Base-by-base conservation (phyloP, 2,797 vertebrate genomes). In the Urosaurus nigricauda region DNA sequence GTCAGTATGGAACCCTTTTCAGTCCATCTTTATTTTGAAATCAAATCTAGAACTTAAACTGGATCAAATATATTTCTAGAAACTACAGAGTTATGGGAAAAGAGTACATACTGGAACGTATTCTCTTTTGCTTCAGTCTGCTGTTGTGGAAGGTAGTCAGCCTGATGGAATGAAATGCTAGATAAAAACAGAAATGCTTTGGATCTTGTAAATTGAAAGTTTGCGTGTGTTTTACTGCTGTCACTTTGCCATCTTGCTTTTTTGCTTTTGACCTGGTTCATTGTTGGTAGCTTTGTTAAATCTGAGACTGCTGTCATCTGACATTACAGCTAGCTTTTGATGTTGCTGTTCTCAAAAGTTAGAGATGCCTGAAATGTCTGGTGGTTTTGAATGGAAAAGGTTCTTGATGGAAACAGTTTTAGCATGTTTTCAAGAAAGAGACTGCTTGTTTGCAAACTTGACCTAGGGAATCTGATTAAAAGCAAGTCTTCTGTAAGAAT, bases 381-480 rank as follows among this genome's bases (percentile, higher is more conserved):
- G 53, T 88, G 19, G 63, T 86, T 88, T 82, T 70, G 0, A 4
- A 14, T 83, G 56, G 37, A 51, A 51, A 51, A 51, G 47, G 47
- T 51, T 51, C 47, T 51, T 51, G 35, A 13, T 14, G 1, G 71
- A 83, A 51, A 8, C 11, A 78, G 35, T 32, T 51, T 74, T 9
- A 56, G 43, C 12, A 82, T 35, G 79, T 81, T 81, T 81, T 70
- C 40, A 83, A 63, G 71, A 82, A 68, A 19, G 21, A 68, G 56
- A 56, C 60, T 26, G 24, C 37, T 24, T 80, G 35, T 85, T 81
- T 63, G 60, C 68, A 88, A 88, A 82, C 32, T 37, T 84, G 58
- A 60, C 56, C 71, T 77, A 60, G 53, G 74, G 60, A 86, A 87
- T 65, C 40, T 80, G 53, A n/a, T 81, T 73, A 81, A 85, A 85